Percentiles rank a stretch among this genome's conserved stretches.
Evolutionary conservation across 2,113 vertebrate genomes (phyloP).

Genomic region (Scatophagus argus): DNA sequence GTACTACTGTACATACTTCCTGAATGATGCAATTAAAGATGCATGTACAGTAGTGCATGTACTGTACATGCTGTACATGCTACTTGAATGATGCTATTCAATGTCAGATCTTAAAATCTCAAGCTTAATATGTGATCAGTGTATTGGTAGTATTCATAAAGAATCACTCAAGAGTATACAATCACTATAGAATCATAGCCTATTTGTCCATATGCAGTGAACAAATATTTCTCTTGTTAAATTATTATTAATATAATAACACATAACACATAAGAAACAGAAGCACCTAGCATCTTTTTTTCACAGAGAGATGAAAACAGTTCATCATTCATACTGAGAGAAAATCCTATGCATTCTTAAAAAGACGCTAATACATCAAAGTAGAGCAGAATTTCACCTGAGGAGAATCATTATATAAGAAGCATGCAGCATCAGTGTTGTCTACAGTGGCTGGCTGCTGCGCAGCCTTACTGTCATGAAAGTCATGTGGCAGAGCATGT

Average conservation of each 20-base stretch:
- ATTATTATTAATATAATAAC: neutral
- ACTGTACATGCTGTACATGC: neutral
- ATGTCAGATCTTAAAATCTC: neutral
- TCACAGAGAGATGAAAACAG: neutral
- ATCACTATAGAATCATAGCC: neutral
- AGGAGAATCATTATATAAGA: constrained; percentile 32
- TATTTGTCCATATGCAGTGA: neutral
- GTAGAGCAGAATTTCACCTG: neutral
- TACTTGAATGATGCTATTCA: neutral
- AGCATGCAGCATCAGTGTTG: constrained; percentile 7
- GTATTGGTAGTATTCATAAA: neutral
- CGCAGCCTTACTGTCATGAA: constrained; percentile 48
- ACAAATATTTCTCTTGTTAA: neutral
- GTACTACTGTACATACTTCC: neutral
- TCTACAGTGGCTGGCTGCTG: constrained; percentile 20
- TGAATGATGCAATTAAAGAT: neutral
- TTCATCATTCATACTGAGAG: neutral
- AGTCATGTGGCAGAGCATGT: constrained; percentile 70
- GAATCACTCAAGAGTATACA: too few species aligned
- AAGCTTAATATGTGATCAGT: neutral
- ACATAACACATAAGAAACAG: neutral
- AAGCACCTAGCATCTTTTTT: neutral
- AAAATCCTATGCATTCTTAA: neutral
- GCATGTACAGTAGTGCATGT: too few species aligned
- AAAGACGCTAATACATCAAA: neutral